Evolutionary conservation across 2,888 invertebrate genomes (phyloP).

Genomic region (Drosophila colorata): DNA sequence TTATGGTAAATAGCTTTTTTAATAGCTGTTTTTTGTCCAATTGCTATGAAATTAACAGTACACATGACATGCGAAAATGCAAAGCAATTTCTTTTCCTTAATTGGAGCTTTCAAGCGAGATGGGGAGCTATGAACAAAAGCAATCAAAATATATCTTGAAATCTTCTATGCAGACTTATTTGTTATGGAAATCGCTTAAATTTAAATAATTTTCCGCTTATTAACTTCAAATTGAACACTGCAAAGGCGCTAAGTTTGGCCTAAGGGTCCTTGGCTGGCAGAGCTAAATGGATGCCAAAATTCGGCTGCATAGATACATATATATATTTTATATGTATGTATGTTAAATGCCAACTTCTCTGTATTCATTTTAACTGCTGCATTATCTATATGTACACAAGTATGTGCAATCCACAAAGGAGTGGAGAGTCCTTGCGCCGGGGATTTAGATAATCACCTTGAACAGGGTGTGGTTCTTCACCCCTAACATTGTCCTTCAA

Average conservation of each 20-base stretch:
- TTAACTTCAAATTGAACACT: slow-evolving; percentile 9
- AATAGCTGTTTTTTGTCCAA: slow-evolving; percentile 15
- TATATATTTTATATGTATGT: background rate
- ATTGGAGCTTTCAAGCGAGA: background rate
- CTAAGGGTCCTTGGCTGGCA: background rate
- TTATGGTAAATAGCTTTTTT: slow-evolving; percentile 6
- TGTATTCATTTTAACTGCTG: slow-evolving; percentile 2
- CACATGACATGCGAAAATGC: slow-evolving; percentile 20
- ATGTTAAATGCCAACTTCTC: background rate
- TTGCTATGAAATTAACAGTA: slow-evolving; percentile 13
- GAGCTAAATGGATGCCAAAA: background rate
- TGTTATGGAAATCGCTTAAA: slow-evolving; percentile 1
- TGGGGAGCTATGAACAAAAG: slow-evolving; percentile 6
- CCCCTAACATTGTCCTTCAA: slow-evolving; percentile 11
- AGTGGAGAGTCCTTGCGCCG: background rate
- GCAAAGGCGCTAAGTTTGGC: slow-evolving; percentile 1
- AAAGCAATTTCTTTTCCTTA: slow-evolving; percentile 4
- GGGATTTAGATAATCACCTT: slow-evolving; percentile 16
- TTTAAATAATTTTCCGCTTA: slow-evolving; percentile 9
- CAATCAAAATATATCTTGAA: slow-evolving; percentile 1
- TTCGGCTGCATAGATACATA: background rate
- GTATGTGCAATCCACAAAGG: background rate
- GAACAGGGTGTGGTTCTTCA: slow-evolving; percentile 22
- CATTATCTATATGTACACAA: background rate
- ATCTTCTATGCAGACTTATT: slow-evolving; percentile 8